Evolutionary conservation across 2,888 invertebrate genomes (phyloP), one percentile per base, ranked within the genome.

Genomic region (Xanthostigma xanthostigma): DNA sequence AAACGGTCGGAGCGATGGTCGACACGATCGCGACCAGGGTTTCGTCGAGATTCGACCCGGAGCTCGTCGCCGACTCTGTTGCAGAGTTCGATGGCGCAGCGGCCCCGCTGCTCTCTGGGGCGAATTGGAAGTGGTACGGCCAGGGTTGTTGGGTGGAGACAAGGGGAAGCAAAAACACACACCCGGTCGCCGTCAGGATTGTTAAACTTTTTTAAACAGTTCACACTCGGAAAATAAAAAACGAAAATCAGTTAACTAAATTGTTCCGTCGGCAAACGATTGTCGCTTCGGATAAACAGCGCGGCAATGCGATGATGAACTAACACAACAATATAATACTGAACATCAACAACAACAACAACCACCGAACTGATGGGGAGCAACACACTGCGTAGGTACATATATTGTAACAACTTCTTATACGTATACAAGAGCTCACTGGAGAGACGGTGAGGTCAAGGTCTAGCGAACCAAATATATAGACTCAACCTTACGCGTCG

Each of bases 401-500:
- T 38, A 12, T 13, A 38, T 12, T 12, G 13, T 12, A 38, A 13
- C n/a, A 38, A 38, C 13, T 38, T 38, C 17, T 27, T 17, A n/a
- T 27, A 27, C 14, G 17, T n/a, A 42, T 14, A 17, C 42, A 13
- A 10, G 3, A 42, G 6, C n/a, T n/a, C 13, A 42, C 13, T 17
- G n/a, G 17, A n/a, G 17, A n/a, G 13, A n/a, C 42, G 42, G 17
- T 27, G 6, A 27, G 17, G 42, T 42, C 42, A 42, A 42, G 42
- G 42, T 42, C 42, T 42, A 14, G 10, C 40, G 40, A 17, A 42
- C 60, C 59, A 62, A n/a, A 63, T 12, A 39, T 14, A 14, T 13
- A 13, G 33, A 63, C 63, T 49, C 51, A 41, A 41, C 36, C 47
- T 34, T 36, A 52, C 56, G 49, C 53, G 51, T 64, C 66, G 65